Evolutionary conservation across 2,888 invertebrate species (phyloP).

Genomic region (Rhabditoides inermis): DNA sequence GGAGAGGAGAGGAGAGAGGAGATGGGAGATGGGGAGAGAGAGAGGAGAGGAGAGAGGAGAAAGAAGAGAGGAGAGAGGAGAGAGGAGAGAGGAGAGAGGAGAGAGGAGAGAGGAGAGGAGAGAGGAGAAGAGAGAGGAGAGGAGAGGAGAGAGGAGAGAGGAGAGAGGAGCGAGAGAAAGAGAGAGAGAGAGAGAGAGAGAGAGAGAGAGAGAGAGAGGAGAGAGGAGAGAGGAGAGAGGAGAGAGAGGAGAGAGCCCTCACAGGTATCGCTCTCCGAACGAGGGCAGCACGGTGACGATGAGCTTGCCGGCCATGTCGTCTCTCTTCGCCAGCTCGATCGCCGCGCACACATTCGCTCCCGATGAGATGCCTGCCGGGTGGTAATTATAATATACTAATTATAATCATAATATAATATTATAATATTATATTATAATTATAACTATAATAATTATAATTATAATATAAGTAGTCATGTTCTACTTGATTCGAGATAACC

Average conservation of each 20-base stretch:
- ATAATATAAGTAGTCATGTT: too few species aligned
- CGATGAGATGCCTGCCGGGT: slow-evolving; percentile 46
- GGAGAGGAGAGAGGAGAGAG: background rate
- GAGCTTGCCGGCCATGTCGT: slow-evolving; percentile 42
- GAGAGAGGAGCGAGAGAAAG: background rate
- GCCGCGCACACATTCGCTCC: slow-evolving; percentile 48
- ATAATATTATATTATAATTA: too few species aligned
- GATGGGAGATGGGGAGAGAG: background rate
- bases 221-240: background rate
- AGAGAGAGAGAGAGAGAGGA: background rate
- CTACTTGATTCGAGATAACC: too few species aligned
- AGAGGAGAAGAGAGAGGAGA: background rate
- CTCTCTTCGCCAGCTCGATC: slow-evolving; percentile 31
- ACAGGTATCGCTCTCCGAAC: slow-evolving; percentile 50
- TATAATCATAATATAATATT: too few species aligned
- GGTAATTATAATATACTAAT: too few species aligned
- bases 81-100: background rate
- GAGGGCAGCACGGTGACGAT: slow-evolving; percentile 47
- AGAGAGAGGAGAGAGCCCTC: slow-evolving; percentile 6
- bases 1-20: too few species aligned
- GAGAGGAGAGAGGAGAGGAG: too few species aligned
- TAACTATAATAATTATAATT: too few species aligned
- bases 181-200: background rate
- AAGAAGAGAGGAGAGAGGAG: background rate
- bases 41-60: background rate